Base-by-base conservation (phyloP, 2,797 vertebrate genomes). In the Remorina albescens region DNA sequence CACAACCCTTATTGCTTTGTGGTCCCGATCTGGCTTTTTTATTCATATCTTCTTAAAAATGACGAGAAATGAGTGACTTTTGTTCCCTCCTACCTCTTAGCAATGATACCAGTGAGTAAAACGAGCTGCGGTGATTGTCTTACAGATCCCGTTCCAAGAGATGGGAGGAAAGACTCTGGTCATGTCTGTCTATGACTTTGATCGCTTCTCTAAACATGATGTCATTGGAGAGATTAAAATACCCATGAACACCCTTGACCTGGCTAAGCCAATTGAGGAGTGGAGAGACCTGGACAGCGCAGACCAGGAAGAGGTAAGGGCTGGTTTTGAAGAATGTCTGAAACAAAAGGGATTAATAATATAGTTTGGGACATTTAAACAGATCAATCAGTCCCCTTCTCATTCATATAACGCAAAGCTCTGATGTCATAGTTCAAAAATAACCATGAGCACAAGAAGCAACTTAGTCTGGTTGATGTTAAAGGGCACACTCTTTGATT, bases 201-300 rank as follows among this genome's bases (percentile, higher is more conserved):
- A 99, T 83, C 97, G 98, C 75, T 99, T 99, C 94, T 99, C 98
- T 28, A 99, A 99, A 83, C 97, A 99, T 0, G 98, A 99, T 57
- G 96, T 99, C 87, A 99, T 99, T 0, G 98, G 98, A 0, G 97
- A 99, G 89, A 95, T 99, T 32, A 98, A 97, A 89, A 96, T 96
- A 63, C 95, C 96, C 61, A 98, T 99, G 97, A 99, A 98, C 92
- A 98, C 96, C 0, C 95, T 99, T 65, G 98, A 99, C 85, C 93
- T 99, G 56, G 98, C 97, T 10, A 97, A 99, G 89, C 96, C 97
- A 64, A 96, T 99, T 0, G 97, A 99, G 91, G 97, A 98, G 76
- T 99, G 98, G 98, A 78, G 96, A 71, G 98, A 99, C 79, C 92
- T 99, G 76, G 97, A 99, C 86, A 98, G 98, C 0, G 98, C 96